Percentiles rank a stretch among this genome's conserved stretches.
Evolutionary conservation across 2,797 vertebrate genomes (phyloP).

Genomic region (Gobio occitaniae): DNA sequence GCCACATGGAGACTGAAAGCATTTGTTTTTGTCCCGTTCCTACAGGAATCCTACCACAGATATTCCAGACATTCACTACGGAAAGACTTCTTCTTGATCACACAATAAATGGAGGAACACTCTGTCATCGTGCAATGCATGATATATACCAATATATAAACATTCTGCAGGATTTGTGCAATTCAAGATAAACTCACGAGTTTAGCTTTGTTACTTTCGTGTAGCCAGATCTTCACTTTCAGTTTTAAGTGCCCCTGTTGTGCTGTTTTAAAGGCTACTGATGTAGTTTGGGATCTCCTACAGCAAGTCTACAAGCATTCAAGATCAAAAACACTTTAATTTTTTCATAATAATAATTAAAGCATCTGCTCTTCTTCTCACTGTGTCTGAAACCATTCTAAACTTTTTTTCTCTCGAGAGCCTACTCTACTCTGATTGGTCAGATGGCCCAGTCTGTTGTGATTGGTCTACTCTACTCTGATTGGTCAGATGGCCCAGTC

Average conservation of each 20-base stretch:
- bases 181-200: not conserved
- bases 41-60: constrained; percentile 35
- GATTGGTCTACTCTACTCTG: too few species aligned
- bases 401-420: too few species aligned
- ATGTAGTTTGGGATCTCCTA: not conserved
- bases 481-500: too few species aligned
- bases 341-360: not conserved
- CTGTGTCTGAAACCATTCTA: not conserved
- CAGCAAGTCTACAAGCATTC: not conserved
- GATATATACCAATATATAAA: not conserved
- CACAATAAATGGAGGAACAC: not conserved
- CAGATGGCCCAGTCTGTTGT: too few species aligned
- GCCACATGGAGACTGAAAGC: constrained; percentile 28
- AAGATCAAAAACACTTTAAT: not conserved
- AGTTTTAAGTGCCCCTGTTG: not conserved
- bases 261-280: not conserved
- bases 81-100: constrained; percentile 7
- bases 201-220: not conserved
- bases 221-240: not conserved
- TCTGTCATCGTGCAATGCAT: constrained; percentile 1
- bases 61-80: constrained; percentile 33
- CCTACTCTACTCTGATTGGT: too few species aligned
- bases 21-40: constrained; percentile 26
- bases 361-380: not conserved
- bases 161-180: not conserved